Evolutionary conservation across 2,797 vertebrate species (phyloP), one percentile per base, ranked within the genome.

Genomic region (Aselliscus stoliczkanus): DNA sequence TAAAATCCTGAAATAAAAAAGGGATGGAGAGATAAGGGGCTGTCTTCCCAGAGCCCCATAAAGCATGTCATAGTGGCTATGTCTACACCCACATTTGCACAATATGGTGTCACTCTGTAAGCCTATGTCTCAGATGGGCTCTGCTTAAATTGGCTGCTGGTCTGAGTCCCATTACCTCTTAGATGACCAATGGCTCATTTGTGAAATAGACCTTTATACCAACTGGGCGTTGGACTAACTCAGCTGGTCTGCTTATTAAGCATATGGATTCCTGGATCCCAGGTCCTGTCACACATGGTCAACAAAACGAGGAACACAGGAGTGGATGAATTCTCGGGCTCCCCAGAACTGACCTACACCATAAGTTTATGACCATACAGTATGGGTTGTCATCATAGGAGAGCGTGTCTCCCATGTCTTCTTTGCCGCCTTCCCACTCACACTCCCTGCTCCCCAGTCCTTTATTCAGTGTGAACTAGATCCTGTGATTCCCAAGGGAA

Each of bases 181-280:
- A 47, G 58, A 5, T 23, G n/a, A 37, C 70, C 3, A 1, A 1
- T 50, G 1, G 65, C 58, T 50, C 47, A 3, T 84, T 20, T 29
- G 18, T 34, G 60, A 54, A 62, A 9, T 10, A 7, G 29, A 31
- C n/a, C 52, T 1, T 6, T 0, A 58, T 2, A 31, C 50, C 7
- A 13, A 13, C 58, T 25, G 50, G 11, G 31, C 5, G 7, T 4
- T 10, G 29, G 52, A 4, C 8, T 14, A 39, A n/a, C 31, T 52
- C 44, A 9, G 31, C 85, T 1, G 17, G 14, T 44, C 52, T 2
- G 7, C n/a, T 0, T 2, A 2, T 0, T 1, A 62, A 39, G 5
- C 13, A 2, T 4, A 7, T 0, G 9, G 50, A 4, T 23, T 42
- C 56, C 25, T 9, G 4, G 20, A 8, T 9, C 58, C 10, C 50